Percentiles rank a stretch among this genome's conserved stretches.
phyloP scores from a whole-genome alignment of 1,140 invertebrate species.

The Rhyacophila brunnea region DNA sequence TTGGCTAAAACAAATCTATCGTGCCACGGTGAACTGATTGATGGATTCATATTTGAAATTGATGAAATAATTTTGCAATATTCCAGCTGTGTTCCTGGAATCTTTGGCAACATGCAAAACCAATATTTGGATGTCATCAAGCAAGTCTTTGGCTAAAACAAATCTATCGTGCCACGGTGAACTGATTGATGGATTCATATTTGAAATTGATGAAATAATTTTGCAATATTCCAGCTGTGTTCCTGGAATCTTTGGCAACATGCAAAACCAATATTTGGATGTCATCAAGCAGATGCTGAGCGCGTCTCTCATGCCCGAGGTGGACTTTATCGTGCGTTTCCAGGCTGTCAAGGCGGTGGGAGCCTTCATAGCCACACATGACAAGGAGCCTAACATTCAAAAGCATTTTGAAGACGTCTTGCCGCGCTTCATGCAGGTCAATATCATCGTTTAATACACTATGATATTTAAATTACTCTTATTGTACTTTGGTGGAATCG shows the following conservation, averaged over 20 bases:
- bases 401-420: slow-evolving; percentile 86
- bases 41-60: too few relatives aligned
- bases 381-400: slow-evolving; percentile 84
- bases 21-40: too few relatives aligned
- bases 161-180: too few relatives aligned
- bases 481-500: not conserved
- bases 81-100: slow-evolving; percentile 84
- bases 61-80: too few relatives aligned
- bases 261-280: slow-evolving; percentile 87
- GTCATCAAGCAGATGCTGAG: slow-evolving; percentile 94
- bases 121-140: slow-evolving; percentile 92
- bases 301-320: slow-evolving; percentile 70
- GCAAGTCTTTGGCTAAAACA: too few relatives aligned
- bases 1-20: too few relatives aligned
- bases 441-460: not conserved
- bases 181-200: too few relatives aligned
- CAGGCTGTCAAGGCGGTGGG: slow-evolving; percentile 83
- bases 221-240: slow-evolving; percentile 74
- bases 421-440: slow-evolving; percentile 69
- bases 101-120: slow-evolving; percentile 94
- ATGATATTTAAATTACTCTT: not conserved
- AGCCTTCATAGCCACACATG: slow-evolving; percentile 88
- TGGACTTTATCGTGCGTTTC: slow-evolving; percentile 71
- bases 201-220: too few relatives aligned
- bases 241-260: slow-evolving; percentile 95